Conservation (phyloP, 2,797 vertebrate genomes). For the Apogon hyalosoma region DNA sequence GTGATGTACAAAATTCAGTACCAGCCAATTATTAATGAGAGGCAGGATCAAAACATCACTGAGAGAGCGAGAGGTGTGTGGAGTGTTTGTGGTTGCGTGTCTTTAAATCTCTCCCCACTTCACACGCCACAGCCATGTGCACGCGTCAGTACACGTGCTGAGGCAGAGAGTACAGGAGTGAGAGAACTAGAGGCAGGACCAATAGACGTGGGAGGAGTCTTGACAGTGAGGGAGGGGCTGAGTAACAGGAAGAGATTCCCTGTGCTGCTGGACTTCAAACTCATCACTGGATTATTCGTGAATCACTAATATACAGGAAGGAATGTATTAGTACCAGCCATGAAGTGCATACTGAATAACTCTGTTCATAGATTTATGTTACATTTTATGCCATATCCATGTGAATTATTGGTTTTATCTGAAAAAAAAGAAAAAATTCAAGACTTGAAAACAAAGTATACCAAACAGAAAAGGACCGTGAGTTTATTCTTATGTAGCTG, state of each 20-base stretch:
- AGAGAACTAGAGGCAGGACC: slow-evolving; percentile 79
- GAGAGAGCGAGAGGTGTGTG: slow-evolving; percentile 35
- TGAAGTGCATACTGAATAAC: slow-evolving; percentile 11
- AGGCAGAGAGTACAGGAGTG: slow-evolving; percentile 77
- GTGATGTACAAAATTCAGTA: slow-evolving; percentile 63
- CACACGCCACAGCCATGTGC: slow-evolving; percentile 86
- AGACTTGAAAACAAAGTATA: not conserved
- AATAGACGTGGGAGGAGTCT: slow-evolving; percentile 62
- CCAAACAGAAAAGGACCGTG: not conserved
- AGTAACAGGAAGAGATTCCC: slow-evolving; percentile 74
- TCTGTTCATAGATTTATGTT: slow-evolving; percentile 14
- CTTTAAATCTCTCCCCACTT: slow-evolving; percentile 87
- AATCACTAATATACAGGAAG: slow-evolving; percentile 34
- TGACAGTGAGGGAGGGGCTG: slow-evolving; percentile 26
- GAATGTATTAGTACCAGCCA: not conserved
- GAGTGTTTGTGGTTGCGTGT: slow-evolving; percentile 82
- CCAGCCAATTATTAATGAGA: slow-evolving; percentile 68
- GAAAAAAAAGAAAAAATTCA: not conserved
- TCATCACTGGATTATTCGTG: slow-evolving; percentile 48
- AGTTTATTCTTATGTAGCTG: not conserved
- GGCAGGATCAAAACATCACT: slow-evolving; percentile 69
- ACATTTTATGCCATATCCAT: not conserved
- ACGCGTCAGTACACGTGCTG: slow-evolving; percentile 84
- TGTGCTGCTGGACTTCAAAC: slow-evolving; percentile 68
- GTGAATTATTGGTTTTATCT: not conserved